Base-by-base conservation (phyloP, 2,888 invertebrate genomes). In the Trichogramma dendrolimi region DNA sequence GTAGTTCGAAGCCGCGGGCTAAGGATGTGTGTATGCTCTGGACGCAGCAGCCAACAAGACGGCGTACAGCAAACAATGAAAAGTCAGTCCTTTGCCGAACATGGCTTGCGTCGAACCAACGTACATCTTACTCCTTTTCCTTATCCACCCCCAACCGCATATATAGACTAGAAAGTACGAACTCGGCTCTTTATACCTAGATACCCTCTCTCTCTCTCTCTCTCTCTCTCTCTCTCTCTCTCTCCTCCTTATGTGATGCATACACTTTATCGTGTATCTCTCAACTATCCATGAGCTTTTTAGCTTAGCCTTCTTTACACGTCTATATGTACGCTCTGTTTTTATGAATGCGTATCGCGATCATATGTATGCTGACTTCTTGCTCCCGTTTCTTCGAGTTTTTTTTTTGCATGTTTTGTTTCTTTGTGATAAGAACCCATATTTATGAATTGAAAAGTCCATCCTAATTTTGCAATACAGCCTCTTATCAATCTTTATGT, bases 91-190 rank as follows among this genome's bases (percentile, higher is more conserved):
- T 71, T 69, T 71, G 69, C 70, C 71, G 72, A 73, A 78, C 77
- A 78, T 78, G 71, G 74, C 74, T 75, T 72, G 76, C 75, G 74
- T 76, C 77, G 75, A 78, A 77, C 76, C 77, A 76, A 78, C 74
- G 27, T 27, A 73, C 77, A 73, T 75, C 76, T 75, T 74, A 73
- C 61, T 57, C 59, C 57, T 54, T 61, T 61, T 50, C 55, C 52
- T 41, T 10, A 52, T 39, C 55, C 50, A 46, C 27, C 48, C 11
- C 11, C 48, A 14, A 48, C 48, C 11, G 27, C 48, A 14, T 6
- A 14, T 14, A 11, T 11, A 11, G 48, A 48, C 11, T 14, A 48
- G 48, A 11, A 47, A 11, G n/a, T 11, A 27, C 27, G 27, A 27
- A 27, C 27, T 5, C 48, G 27, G 48, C 48, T 48, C 48, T 14